Base-by-base conservation (phyloP, 2,113 vertebrate genomes). In the Sorex fumeus region DNA sequence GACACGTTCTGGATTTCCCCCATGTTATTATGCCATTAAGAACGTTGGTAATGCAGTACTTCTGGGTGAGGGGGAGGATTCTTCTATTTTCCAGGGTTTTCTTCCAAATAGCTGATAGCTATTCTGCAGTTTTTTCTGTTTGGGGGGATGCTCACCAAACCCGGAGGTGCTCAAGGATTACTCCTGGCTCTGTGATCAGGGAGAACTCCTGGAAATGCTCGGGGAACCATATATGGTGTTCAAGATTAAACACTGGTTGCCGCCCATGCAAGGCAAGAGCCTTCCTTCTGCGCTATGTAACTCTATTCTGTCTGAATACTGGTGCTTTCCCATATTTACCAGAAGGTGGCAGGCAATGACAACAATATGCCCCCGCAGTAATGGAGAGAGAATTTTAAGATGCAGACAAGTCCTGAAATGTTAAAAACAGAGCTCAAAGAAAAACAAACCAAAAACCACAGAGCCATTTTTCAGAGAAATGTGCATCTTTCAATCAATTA, bases 341-440 rank as follows among this genome's bases (percentile, higher is more conserved):
- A 96, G 86, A 83, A 93, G 94, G 90, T 95, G 94, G 82, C 96
- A 96, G 94, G 53, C 93, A 80, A 79, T n/a, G 93, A 90, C 88
- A 96, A 62, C 75, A 74, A 62, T 7, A 93, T 78, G 36, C 82
- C 47, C 66, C 43, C 18, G 75, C 18, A 66, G 64, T 40, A 15
- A 84, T 4, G 28, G 36, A 64, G 82, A 93, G 36, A 80, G 47
- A 70, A 74, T 64, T 69, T 11, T 45, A 78, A 72, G 64, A 83
- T 64, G 62, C 8, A 23, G 60, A 10, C 4, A 43, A 50, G 67
- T 94, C 91, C 53, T 66, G 60, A 91, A 87, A 75, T 32, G 32
- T 23, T 66, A 78, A 81, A 94, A 94, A 72, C 43, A 47, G 12
- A 13, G 47, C 47, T 50, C 47, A 50, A 50, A 50, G 47, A 50